phyloP scores from a whole-genome alignment of 2,797 vertebrate genomes.

The Pangasius sanitwongsei region DNA sequence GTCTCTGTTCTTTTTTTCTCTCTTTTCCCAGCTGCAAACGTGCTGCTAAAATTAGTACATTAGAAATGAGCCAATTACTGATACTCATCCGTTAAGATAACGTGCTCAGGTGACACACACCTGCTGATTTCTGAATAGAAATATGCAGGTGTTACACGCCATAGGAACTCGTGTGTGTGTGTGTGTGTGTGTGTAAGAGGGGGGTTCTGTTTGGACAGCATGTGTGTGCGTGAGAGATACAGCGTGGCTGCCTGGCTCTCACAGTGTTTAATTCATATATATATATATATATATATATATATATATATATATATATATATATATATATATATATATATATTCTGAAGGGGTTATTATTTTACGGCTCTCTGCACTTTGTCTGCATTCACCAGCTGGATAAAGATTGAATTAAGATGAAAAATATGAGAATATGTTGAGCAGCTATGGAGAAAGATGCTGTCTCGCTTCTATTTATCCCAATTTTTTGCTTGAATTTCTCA shows the following conservation, averaged over 20 bases:
- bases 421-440: constrained; percentile 68
- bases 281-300: background rate
- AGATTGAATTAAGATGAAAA: constrained; percentile 82
- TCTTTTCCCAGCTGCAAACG: background rate
- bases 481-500: constrained; percentile 41
- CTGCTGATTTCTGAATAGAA: constrained; percentile 28
- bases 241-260: background rate
- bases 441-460: constrained; percentile 55
- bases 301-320: too few species aligned
- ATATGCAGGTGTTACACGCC: constrained; percentile 38
- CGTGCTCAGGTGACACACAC: constrained; percentile 20
- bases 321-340: background rate
- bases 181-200: background rate
- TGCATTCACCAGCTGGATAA: constrained; percentile 73
- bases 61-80: constrained; percentile 48
- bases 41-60: constrained; percentile 36
- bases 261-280: background rate
- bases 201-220: background rate
- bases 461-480: constrained; percentile 68
- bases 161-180: background rate
- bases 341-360: constrained; percentile 75
- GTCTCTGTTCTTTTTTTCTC: background rate
- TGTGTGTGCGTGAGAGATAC: constrained; percentile 4
- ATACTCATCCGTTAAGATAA: constrained; percentile 40
- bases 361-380: constrained; percentile 75